Base-by-base conservation (phyloP, 2,888 invertebrate species). In the Agrochola circellaris region DNA sequence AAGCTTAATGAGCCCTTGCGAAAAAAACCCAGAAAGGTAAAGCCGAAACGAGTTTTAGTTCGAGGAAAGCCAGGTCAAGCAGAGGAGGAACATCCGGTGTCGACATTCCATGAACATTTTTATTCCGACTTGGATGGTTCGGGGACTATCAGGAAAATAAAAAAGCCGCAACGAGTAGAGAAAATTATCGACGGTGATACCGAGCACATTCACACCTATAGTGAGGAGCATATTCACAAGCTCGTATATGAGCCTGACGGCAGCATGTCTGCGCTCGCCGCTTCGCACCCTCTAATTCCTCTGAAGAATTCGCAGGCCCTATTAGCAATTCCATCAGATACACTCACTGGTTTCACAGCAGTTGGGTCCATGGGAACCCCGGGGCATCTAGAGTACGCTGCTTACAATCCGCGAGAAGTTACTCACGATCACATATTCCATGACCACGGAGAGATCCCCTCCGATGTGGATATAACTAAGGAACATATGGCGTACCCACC, bases 181-280 rank as follows among this genome's bases (percentile, higher is more conserved):
- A 97, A 97, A 93, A 96, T 96, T 84, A 93, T 97, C 83, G 97
- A 97, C 79, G 97, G 97, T 78, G 95, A 97, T 88, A 96, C 95
- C 82, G 97, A 97, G 91, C 97, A 97, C 81, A 96, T 97, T 82
- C 97, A 97, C 86, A 96, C 96, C 0, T 97, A 96, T 81, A 97
- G 95, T 82, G 97, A 97, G 87, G 97, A 97, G 86, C 97, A 97
- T 71, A 94, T 97, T 75, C 97, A 97, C 83, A 97, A 97, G 87
- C 88, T 96, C 75, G 90, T 96, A 5, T 96, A 81, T 3, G 93
- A 95, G 74, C 91, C 93, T 38, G 87, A 92, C 11, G 90, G 89
- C 67, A 93, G 94, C 77, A 92, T 95, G 91, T 90, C 95, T 2
- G 91, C 91, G 7, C 85, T 94, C 6, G 78, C 90, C 15, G 88